Evolutionary conservation across 2,888 invertebrate species (phyloP).

Genomic region (Gortyna flavago): DNA sequence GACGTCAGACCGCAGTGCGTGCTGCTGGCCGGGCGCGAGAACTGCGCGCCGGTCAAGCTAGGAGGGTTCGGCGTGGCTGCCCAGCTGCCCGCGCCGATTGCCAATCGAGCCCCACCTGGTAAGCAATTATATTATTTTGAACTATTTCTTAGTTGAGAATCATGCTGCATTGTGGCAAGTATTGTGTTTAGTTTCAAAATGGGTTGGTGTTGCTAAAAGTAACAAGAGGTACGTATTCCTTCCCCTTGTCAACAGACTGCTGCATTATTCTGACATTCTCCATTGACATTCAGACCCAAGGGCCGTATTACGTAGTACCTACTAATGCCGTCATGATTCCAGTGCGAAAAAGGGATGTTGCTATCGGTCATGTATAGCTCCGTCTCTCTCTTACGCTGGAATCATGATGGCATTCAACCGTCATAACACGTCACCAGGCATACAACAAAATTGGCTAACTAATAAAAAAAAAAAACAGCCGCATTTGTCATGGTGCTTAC

Average conservation of each 20-base stretch:
- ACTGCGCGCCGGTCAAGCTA: conserved; percentile 99
- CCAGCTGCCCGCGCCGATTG: conserved; percentile 95
- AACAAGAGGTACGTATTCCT: not conserved
- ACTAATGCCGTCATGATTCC: not conserved
- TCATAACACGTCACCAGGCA: not conserved
- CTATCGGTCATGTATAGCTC: not conserved
- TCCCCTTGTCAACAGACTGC: not conserved
- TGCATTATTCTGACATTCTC: not conserved
- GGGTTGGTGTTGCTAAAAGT: no score
- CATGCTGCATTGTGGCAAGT: not conserved
- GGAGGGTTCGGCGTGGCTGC: conserved; percentile 99
- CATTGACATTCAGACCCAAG: not conserved
- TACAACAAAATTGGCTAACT: no score
- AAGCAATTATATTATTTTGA: conserved; percentile 4
- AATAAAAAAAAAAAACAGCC: not conserved
- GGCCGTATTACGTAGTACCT: not conserved
- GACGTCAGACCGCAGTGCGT: conserved; percentile 99
- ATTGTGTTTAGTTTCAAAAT: not conserved
- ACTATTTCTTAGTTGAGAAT: conserved; percentile 1
- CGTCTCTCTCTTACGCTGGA: not conserved
- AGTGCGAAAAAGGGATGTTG: not conserved
- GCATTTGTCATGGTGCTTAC: not conserved
- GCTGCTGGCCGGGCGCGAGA: conserved; percentile 98
- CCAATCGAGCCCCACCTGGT: conserved; percentile 87
- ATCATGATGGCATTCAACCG: not conserved